A percentile compares a stretch with the other conserved stretches of the same genome.
These are phyloP conservation scores for Raphicerus campestris DNA, from an alignment of 2,113 vertebrate species.

Conservation along the genomic window DNA sequence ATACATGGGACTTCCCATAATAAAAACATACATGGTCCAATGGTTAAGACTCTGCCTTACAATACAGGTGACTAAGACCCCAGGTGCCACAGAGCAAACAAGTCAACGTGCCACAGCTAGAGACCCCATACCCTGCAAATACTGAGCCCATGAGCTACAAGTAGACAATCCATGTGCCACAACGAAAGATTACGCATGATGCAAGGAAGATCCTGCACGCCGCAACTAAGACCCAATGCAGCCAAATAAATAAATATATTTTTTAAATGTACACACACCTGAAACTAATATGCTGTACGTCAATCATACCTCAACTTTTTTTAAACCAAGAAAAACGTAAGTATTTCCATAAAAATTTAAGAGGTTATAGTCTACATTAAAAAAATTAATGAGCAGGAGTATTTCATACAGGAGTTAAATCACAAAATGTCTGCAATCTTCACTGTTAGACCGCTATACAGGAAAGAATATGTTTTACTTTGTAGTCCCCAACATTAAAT, in stretches of 20 bases:
- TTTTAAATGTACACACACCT: background rate
- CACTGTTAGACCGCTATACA: background rate
- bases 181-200: background rate
- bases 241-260: background rate
- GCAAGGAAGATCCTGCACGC: background rate
- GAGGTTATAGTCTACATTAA: background rate
- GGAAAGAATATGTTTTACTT: background rate
- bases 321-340: background rate
- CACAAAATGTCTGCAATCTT: constrained; percentile 18
- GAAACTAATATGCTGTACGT: background rate
- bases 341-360: background rate
- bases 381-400: background rate
- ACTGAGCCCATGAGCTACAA: background rate
- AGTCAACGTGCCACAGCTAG: background rate
- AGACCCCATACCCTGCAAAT: background rate
- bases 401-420: background rate
- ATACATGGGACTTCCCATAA: background rate
- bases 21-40: background rate
- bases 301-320: background rate
- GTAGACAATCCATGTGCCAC: background rate
- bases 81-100: background rate
- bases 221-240: background rate
- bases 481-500: constrained; percentile 22
- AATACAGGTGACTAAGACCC: background rate
- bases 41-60: background rate